Base-by-base conservation (phyloP, 1,140 invertebrate species). In the Parasteatoda tepidariorum region DNA sequence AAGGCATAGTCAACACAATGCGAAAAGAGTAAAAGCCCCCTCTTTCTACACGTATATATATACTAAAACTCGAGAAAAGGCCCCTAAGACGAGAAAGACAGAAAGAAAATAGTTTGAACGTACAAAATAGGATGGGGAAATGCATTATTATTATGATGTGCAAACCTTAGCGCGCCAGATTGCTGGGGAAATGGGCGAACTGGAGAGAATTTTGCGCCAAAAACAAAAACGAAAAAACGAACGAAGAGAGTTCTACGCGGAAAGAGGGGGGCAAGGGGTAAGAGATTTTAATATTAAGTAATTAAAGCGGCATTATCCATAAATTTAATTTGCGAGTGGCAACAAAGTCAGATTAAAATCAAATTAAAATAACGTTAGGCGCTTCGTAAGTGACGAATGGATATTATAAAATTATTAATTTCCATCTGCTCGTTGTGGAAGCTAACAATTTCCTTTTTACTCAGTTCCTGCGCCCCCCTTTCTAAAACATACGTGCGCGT, bases 331-430 rank as follows among this genome's bases (percentile, higher is more conserved):
- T 83, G 81, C 70, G 81, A 73, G 34, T 55, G 81, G 68, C 81
- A 83, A 83, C 81, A 83, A 83, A 83, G 81, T 83, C 81, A 83
- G 81, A 83, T 83, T 83, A 83, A 83, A 83, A 83, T 83, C 81
- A 83, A 83, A 83, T 83, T 83, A 83, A 83, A 83, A 83, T 74
- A 73, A 83, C 81, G 81, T 83, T 83, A 83, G 62, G 66, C 70
- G 57, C 70, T 66, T 83, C 57, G 31, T 73, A 83, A 83, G 81
- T 74, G 81, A 83, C 81, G 81, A 83, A 83, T 83, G 81, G 81
- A 83, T 83, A 83, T 83, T 83, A 83, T 83, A 83, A 83, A 83
- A 83, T 83, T 83, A 83, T 83, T 83, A 83, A 83, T 83, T 83
- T 83, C 81, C 68, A 82, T 82, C 78, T 82, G 78, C 48, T 61